Evolutionary conservation across 2,113 vertebrate genomes (phyloP), one percentile per base, ranked within the genome.

Genomic region (Melozone crissalis): DNA sequence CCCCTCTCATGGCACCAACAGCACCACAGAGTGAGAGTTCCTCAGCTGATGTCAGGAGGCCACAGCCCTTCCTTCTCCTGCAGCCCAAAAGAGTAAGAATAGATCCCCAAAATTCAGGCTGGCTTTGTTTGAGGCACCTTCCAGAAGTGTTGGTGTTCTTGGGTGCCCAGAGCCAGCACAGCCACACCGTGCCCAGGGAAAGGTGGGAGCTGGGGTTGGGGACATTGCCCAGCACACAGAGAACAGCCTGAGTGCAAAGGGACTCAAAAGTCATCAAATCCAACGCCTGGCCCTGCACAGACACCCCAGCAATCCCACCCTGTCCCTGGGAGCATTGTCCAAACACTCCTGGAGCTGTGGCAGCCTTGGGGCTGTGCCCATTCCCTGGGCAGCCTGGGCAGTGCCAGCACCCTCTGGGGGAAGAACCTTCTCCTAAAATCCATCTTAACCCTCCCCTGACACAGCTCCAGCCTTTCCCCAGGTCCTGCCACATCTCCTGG

Each of bases 1-100:
- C 46, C 13, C 11, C 35, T 58, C n/a, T 39, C 39, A 39, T 39
- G 39, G 39, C 39, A 39, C 39, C 39, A 12, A 2, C 4, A 0
- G 10, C 43, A 3, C 5, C 41, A 8, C 1, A 1, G 24, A 13
- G 20, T 0, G 1, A 2, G 2, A 51, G 41, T 3, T 26, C 33
- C 19, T 43, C 21, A 1, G 5, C 11, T 13, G 3, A 7, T 22
- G 14, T 10, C 11, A 35, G 5, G 31, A 69, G 4, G 5, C 16
- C 24, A 9, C 30, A 35, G 41, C 17, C 30, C 18, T 27, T 46
- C 44, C 28, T 62, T 14, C 46, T 63, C 44, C 51, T 22, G 24
- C 31, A 80, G 47, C 39, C 28, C 14, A 3, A 30, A 22, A 57
- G 24, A 18, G 19, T 58, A 41, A 44, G 1, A 30, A 10, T 2